Evolutionary conservation across 2,797 vertebrate genomes (phyloP).

Genomic region (Epinephelus coioides): DNA sequence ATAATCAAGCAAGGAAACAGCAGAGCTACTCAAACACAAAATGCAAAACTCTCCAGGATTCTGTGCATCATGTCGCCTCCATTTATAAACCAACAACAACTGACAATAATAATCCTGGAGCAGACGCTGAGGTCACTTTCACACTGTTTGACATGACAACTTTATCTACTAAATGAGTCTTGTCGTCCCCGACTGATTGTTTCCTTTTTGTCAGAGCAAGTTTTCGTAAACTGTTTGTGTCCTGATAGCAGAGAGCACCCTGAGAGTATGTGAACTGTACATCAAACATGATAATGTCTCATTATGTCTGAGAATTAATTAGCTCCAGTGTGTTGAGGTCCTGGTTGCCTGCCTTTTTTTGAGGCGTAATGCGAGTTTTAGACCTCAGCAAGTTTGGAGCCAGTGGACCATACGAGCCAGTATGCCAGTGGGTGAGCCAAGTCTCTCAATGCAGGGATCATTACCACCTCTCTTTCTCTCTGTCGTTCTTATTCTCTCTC

Average conservation of each 20-base stretch:
- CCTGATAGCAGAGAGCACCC: slow-evolving; percentile 46
- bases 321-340: slow-evolving; percentile 77
- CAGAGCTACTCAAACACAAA: slow-evolving; percentile 37
- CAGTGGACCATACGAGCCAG: slow-evolving; percentile 81
- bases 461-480: slow-evolving; percentile 77
- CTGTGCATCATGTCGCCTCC: neutral
- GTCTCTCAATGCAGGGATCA: slow-evolving; percentile 85
- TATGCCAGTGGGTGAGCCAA: slow-evolving; percentile 84
- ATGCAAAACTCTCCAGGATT: slow-evolving; percentile 23
- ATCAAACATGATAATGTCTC: slow-evolving; percentile 77
- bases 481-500: slow-evolving; percentile 60
- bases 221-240: slow-evolving; percentile 46
- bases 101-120: neutral
- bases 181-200: slow-evolving; percentile 13
- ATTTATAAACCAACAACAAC: slow-evolving; percentile 21
- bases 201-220: slow-evolving; percentile 39
- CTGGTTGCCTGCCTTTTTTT: slow-evolving; percentile 77
- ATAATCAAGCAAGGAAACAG: slow-evolving; percentile 62
- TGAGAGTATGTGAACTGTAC: slow-evolving; percentile 66
- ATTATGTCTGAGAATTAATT: slow-evolving; percentile 80
- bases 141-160: slow-evolving; percentile 22
- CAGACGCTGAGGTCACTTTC: slow-evolving; percentile 16
- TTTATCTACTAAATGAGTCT: slow-evolving; percentile 38
- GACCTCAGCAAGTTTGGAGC: slow-evolving; percentile 85
- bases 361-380: slow-evolving; percentile 81